Evolutionary conservation across 2,888 invertebrate species (phyloP), one percentile per base, ranked within the genome.

Genomic region (Augiades crinisus): DNA sequence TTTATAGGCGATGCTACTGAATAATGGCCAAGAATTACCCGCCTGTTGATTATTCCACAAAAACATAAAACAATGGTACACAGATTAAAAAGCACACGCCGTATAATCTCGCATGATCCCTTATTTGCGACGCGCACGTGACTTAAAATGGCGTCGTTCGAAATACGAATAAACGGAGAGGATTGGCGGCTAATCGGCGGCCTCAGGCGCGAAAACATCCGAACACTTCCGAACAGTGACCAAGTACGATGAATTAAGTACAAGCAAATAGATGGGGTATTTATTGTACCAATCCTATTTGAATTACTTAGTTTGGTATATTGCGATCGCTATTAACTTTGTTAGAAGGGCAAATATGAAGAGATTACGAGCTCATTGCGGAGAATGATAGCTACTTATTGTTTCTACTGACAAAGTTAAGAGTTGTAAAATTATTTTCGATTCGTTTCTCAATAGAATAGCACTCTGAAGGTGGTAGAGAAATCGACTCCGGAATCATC

Each of bases 121-220:
- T 77, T 75, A 67, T 79, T 79, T 77, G 75, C 70, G 59, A 57
- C 54, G 49, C 60, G 63, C 87, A 86, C 87, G 87, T 84, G 86
- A 70, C 81, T 66, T 62, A 67, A 79, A 86, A 85, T 81, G 84
- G 84, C 78, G 73, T 58, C 76, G 71, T 74, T 75, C 72, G 64
- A 71, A 81, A 81, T 75, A 82, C 78, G 76, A 81, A 82, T 80
- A 76, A 84, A 81, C 83, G 82, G 80, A 86, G 82, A 79, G 84
- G 83, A 83, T 86, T 78, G 78, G 72, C 63, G 78, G 79, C 75
- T 82, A 85, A 84, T 84, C 81, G 78, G 51, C 61, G 59, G 61
- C 62, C 61, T 55, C 55, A 57, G 67, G 74, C 65, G 67, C 63
- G 63, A 70, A 74, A 75, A 75, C 69, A 73, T 63, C 60, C 63